Percentiles rank a stretch among this genome's conserved stretches.
Conservation (phyloP, 2,113 vertebrate species). For the Crotalus tigris region DNA sequence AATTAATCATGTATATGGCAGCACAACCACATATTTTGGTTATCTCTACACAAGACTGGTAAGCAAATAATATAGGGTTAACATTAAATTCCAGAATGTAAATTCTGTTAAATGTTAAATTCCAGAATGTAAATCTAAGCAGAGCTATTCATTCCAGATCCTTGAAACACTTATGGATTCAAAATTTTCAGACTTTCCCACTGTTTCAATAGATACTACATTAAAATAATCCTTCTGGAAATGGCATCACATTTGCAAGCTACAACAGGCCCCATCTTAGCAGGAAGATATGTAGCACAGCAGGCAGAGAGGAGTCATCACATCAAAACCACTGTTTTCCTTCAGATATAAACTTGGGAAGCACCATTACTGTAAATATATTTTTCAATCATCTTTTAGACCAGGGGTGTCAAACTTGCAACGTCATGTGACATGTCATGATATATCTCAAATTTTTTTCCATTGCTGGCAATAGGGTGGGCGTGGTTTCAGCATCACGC, state of each 20-base stretch:
- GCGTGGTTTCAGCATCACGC: too few relatives aligned
- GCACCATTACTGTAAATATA: slow-evolving; percentile 26
- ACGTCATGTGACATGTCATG: too few relatives aligned
- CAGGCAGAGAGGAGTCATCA: slow-evolving; percentile 37
- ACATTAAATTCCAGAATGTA: slow-evolving; percentile 7
- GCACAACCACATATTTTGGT: not conserved
- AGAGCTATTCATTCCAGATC: slow-evolving; percentile 40
- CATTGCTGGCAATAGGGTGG: too few relatives aligned
- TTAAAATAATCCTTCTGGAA: slow-evolving; percentile 51
- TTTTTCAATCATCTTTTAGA: slow-evolving; percentile 18
- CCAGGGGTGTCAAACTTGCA: not conserved
- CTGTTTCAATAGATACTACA: slow-evolving; percentile 43
- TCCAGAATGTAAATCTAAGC: slow-evolving; percentile 19
- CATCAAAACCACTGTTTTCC: slow-evolving; percentile 32
- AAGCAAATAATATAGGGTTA: not conserved
- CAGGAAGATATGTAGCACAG: slow-evolving; percentile 45
- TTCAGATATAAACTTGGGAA: slow-evolving; percentile 24
- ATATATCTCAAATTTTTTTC: too few relatives aligned
- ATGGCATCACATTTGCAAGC: slow-evolving; percentile 46
- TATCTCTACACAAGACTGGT: accelerated
- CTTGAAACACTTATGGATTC: slow-evolving; percentile 25
- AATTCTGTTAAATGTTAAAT: too few relatives aligned
- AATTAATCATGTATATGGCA: slow-evolving; percentile 10
- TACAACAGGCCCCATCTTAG: slow-evolving; percentile 36
- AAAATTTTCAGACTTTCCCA: slow-evolving; percentile 41